Base-by-base conservation (phyloP, 2,113 vertebrate genomes). In the Peucedramus taeniatus region DNA sequence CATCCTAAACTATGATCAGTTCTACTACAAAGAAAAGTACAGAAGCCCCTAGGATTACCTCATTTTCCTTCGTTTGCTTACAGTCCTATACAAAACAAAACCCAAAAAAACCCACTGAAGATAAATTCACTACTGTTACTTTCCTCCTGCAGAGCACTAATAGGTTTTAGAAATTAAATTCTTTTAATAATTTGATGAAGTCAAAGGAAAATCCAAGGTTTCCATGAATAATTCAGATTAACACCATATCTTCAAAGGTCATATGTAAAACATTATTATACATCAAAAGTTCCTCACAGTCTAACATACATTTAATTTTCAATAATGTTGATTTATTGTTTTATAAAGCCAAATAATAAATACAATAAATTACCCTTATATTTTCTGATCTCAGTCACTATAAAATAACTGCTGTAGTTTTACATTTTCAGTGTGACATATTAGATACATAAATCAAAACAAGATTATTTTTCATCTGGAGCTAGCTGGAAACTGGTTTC, bases 371-470 rank as follows among this genome's bases (percentile, higher is more conserved):
- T 98, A 97, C 94, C 95, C 95, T 97, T 93, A 97, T 99, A 98
- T 98, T 98, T 99, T 98, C 98, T 98, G 97, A 97, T 97, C 96
- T 97, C 94, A 97, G 98, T 98, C 98, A 97, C 98, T 98, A 98
- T 98, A 98, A 98, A 97, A 93, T 97, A 97, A 98, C 97, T 96
- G 95, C 97, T 97, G 83, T 98, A 98, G 98, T 98, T 98, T 98
- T 98, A 98, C 97, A 98, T 98, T 98, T 99, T 97, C 97, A 97
- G 97, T 98, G 98, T 98, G 98, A 99, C 99, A 98, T 99, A 99
- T 99, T 99, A 99, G 99, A 99, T 98, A 97, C 98, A 99, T 99
- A 99, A 99, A 99, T 99, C 99, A 99, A 97, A 98, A 98, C 97
- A 98, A 98, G 98, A 98, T 98, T 98, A 97, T 98, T 98, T 98